Conservation (phyloP, 2,888 invertebrate genomes). For the Apamea epomidion region DNA sequence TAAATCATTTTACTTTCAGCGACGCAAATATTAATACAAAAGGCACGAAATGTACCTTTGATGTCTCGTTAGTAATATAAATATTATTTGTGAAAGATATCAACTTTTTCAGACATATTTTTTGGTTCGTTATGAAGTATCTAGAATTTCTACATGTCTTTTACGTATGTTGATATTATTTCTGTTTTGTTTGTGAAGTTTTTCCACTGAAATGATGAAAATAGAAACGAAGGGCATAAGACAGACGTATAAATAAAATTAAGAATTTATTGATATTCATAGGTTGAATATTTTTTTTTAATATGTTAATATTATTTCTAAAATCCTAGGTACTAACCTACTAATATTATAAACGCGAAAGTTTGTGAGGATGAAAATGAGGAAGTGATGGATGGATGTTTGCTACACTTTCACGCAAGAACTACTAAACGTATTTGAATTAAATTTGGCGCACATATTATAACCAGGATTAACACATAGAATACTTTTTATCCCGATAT, state of each 20-base stretch:
- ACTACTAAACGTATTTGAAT: no score
- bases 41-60: constrained; percentile 35
- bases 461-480: no score
- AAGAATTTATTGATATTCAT: not conserved
- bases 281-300: not conserved
- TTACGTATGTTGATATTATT: constrained; percentile 18
- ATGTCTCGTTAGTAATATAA: constrained; percentile 56
- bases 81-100: constrained; percentile 31
- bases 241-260: not conserved
- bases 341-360: no score
- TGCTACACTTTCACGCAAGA: no score
- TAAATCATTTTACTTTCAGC: constrained; percentile 23
- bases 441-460: no score
- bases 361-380: no score
- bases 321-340: no score
- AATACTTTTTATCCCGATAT: no score
- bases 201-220: not conserved
- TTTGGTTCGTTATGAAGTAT: constrained; percentile 9
- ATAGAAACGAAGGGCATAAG: not conserved
- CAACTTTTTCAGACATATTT: constrained; percentile 30
- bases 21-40: constrained; percentile 38
- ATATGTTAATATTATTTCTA: no score
- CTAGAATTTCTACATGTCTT: constrained; percentile 7
- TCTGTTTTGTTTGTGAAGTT: not conserved
- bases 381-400: no score